Percentiles rank a stretch among this genome's conserved stretches.
Conservation (phyloP, 2,113 vertebrate species). For the Mormyrus iriodes region DNA sequence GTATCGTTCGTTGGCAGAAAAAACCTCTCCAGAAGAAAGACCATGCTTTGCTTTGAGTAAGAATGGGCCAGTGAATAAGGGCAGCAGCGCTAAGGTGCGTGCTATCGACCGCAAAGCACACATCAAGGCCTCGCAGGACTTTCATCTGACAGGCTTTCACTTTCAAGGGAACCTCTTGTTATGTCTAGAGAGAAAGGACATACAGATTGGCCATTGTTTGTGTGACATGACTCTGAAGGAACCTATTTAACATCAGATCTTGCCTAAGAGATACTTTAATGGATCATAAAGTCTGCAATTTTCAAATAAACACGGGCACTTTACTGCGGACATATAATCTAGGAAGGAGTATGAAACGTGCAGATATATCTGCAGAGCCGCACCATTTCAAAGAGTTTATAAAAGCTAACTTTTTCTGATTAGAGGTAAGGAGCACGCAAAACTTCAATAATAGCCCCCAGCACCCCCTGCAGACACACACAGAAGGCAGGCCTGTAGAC, state of each 20-base stretch:
- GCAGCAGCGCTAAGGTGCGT: background rate
- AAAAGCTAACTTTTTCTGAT: constrained; percentile 18
- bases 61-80: background rate
- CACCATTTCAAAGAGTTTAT: constrained; percentile 15
- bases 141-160: constrained; percentile 4
- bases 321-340: background rate
- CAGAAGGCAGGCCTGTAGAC: background rate
- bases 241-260: constrained; percentile 14
- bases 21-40: background rate
- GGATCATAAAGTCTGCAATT: constrained; percentile 18
- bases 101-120: background rate
- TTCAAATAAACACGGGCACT: constrained; percentile 19
- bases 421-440: constrained; percentile 15
- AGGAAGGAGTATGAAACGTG: background rate
- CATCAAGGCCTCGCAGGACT: constrained; percentile 11
- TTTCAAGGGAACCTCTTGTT: background rate
- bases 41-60: background rate
- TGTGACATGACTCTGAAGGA: background rate
- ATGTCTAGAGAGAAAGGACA: background rate
- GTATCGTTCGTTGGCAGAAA: background rate
- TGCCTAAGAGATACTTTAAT: constrained; percentile 17
- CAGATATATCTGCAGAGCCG: background rate
- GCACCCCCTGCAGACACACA: constrained; percentile 1
- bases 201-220: constrained; percentile 19
- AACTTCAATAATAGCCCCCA: background rate